phyloP scores from a whole-genome alignment of 2,113 vertebrate genomes.

The Eupsittula cactorum region DNA sequence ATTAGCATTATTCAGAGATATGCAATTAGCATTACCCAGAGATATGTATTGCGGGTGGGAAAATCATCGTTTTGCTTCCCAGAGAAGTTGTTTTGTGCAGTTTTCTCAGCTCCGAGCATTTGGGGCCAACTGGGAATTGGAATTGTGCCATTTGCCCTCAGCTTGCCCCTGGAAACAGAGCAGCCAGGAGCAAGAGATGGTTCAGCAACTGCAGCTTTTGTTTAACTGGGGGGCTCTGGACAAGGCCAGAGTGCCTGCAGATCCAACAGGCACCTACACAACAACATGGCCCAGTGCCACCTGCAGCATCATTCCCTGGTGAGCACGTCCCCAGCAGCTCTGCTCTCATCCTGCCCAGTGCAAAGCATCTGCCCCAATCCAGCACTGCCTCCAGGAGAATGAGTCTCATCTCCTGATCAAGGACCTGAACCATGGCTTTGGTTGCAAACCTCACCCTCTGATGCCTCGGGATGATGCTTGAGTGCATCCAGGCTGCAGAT shows the following conservation, averaged over 20 bases:
- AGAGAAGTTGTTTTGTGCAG: neutral
- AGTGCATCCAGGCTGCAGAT: neutral
- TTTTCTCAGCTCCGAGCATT: neutral
- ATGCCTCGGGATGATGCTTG: neutral
- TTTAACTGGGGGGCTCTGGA: neutral
- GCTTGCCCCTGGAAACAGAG: neutral
- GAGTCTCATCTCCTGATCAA: neutral
- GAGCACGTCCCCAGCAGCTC: neutral
- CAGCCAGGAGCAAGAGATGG: neutral
- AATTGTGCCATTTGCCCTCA: neutral
- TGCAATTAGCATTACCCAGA: constrained; percentile 18
- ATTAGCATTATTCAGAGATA: constrained; percentile 30
- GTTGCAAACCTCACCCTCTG: neutral
- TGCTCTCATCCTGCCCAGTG: rapidly evolving
- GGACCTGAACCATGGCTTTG: neutral
- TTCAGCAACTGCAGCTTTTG: neutral
- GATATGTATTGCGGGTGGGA: neutral
- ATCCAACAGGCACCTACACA: neutral
- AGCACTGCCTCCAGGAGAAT: neutral
- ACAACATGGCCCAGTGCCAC: neutral
- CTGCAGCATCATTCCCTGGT: neutral
- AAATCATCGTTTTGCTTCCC: neutral
- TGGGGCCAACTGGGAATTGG: neutral
- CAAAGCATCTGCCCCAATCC: neutral
- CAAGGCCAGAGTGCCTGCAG: neutral